Conservation (phyloP, 2,113 vertebrate genomes). For the Cynopterus brachyotis region DNA sequence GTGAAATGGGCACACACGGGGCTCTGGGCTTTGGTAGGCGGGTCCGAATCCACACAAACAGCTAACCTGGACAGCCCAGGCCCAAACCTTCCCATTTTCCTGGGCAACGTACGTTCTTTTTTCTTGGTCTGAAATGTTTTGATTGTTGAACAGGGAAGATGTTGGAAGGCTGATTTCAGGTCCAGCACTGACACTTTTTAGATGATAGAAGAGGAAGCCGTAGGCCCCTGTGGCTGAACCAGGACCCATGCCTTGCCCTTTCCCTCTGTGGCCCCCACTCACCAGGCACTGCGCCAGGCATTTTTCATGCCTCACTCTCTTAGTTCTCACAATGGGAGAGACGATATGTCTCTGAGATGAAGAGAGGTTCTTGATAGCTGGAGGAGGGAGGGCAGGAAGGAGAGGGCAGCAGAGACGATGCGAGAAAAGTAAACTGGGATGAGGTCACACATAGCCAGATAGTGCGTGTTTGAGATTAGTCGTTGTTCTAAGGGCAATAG, state of each 20-base stretch:
- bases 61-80: neutral
- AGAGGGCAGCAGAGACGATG: neutral
- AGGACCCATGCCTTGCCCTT: neutral
- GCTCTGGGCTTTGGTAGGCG: neutral
- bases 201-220: neutral
- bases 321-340: neutral
- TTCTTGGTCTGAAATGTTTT: neutral
- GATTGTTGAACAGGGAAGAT: too few species aligned
- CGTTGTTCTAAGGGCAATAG: neutral
- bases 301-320: neutral
- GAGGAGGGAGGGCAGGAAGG: too few species aligned
- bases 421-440: neutral
- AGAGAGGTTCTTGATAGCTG: neutral
- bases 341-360: neutral
- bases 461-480: neutral
- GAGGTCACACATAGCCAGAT: neutral
- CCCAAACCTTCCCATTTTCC: neutral
- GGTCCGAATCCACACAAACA: neutral
- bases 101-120: neutral
- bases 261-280: too few species aligned
- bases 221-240: neutral
- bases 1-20: fast-evolving
- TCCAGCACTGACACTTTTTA: neutral
- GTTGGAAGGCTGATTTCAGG: neutral
- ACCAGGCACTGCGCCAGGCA: neutral